A percentile compares a stretch with the other conserved stretches of the same genome.
Evolutionary conservation across 2,888 invertebrate species (phyloP).

Genomic region (Tribolium freemani): DNA sequence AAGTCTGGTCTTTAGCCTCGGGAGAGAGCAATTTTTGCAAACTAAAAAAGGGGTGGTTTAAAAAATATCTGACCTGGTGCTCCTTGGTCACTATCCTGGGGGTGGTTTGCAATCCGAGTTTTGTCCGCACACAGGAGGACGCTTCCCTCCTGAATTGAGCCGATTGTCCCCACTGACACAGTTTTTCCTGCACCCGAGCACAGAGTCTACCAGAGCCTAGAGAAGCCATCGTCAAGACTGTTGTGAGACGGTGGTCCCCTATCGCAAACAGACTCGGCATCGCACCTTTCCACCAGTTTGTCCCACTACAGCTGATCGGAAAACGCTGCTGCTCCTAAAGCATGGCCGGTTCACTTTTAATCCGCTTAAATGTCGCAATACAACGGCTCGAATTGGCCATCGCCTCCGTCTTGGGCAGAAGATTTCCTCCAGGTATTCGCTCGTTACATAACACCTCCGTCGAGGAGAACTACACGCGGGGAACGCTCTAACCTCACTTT

Average conservation of each 20-base stretch:
- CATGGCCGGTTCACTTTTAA: constrained; percentile 63
- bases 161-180: constrained; percentile 84
- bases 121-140: constrained; percentile 72
- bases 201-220: constrained; percentile 86
- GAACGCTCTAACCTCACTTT: constrained; percentile 54
- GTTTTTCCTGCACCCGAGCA: constrained; percentile 84
- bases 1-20: not conserved
- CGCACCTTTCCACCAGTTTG: constrained; percentile 57
- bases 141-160: constrained; percentile 45
- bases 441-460: constrained; percentile 45
- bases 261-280: constrained; percentile 51
- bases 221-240: constrained; percentile 87
- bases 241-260: constrained; percentile 70
- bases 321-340: constrained; percentile 33
- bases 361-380: constrained; percentile 65
- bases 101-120: constrained; percentile 74
- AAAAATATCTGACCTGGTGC: constrained; percentile 64
- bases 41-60: not conserved
- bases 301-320: constrained; percentile 51
- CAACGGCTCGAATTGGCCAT: constrained; percentile 67
- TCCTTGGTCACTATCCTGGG: constrained; percentile 65
- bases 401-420: constrained; percentile 62
- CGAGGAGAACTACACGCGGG: constrained; percentile 5
- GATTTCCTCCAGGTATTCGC: constrained; percentile 69
- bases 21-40: not conserved